Percentiles rank a stretch among this genome's conserved stretches.
Conservation (phyloP, 2,797 vertebrate genomes). For the Diplodus puntazzo region DNA sequence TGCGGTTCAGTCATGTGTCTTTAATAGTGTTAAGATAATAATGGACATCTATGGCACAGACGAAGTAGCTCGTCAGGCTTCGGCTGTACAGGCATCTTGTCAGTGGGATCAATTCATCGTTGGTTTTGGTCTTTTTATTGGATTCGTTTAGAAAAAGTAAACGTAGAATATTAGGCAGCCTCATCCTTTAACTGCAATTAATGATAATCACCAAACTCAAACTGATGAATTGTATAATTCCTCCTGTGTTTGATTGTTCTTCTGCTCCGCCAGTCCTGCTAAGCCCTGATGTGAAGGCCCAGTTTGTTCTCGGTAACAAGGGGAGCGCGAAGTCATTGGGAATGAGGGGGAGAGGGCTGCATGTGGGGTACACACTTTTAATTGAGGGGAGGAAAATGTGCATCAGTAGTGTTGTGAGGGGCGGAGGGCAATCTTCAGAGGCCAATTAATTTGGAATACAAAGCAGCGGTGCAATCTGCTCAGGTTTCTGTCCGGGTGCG, state of each 20-base stretch:
- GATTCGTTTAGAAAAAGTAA: slow-evolving; percentile 18
- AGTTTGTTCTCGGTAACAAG: slow-evolving; percentile 74
- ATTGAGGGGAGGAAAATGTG: slow-evolving; percentile 79
- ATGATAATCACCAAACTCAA: slow-evolving; percentile 35
- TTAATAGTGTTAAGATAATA: neutral
- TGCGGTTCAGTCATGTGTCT: slow-evolving; percentile 4
- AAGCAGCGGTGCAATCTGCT: slow-evolving; percentile 85
- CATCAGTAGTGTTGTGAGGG: slow-evolving; percentile 79
- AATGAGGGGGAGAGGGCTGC: slow-evolving; percentile 51
- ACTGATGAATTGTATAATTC: slow-evolving; percentile 32
- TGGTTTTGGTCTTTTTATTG: neutral
- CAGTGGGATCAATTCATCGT: neutral
- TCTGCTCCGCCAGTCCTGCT: slow-evolving; percentile 20
- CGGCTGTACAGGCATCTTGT: neutral
- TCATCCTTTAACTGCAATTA: slow-evolving; percentile 42
- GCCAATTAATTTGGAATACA: slow-evolving; percentile 89
- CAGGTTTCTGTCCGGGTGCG: slow-evolving; percentile 75
- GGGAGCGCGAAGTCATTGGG: slow-evolving; percentile 57
- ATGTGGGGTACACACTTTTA: slow-evolving; percentile 76
- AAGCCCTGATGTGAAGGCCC: slow-evolving; percentile 51
- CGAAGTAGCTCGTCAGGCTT: neutral
- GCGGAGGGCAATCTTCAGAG: slow-evolving; percentile 83
- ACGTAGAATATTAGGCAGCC: slow-evolving; percentile 1
- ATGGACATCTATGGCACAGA: neutral
- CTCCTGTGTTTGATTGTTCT: slow-evolving; percentile 39